phyloP scores from a whole-genome alignment of 2,113 vertebrate genomes.

The Muntiacus muntjak region DNA sequence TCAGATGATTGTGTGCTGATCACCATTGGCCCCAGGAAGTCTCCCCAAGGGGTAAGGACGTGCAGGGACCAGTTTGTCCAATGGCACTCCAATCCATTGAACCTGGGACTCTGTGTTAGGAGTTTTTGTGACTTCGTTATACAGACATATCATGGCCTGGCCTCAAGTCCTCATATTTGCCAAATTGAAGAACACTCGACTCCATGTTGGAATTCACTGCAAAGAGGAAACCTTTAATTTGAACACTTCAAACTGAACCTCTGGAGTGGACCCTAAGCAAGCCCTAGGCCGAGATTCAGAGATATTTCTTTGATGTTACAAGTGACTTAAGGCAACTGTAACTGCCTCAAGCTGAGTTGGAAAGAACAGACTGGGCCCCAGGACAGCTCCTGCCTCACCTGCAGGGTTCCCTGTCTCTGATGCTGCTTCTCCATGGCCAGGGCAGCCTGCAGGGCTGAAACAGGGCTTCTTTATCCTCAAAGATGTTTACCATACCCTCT shows the following conservation, averaged over 20 bases:
- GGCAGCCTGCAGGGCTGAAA: no score
- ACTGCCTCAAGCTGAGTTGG: neutral
- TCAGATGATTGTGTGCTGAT: neutral
- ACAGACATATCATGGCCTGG: neutral
- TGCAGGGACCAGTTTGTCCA: neutral
- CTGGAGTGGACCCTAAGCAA: neutral
- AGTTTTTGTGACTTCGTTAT: neutral
- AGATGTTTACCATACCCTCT: neutral
- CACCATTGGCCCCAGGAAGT: no score
- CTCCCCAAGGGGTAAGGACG: neutral
- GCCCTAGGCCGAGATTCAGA: neutral
- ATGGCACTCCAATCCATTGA: neutral
- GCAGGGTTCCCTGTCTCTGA: neutral
- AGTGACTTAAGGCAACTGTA: neutral
- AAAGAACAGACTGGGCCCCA: neutral
- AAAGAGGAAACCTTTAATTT: neutral
- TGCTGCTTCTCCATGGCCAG: neutral
- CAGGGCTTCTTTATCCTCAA: neutral
- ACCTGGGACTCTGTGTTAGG: neutral
- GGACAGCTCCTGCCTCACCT: neutral
- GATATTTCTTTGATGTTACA: neutral
- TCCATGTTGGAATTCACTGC: neutral
- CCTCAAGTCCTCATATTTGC: slow-evolving; percentile 10
- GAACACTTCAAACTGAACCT: neutral
- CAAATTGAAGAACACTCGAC: neutral